Conservation (phyloP, 2,888 invertebrate genomes). For the Nezara viridula region DNA sequence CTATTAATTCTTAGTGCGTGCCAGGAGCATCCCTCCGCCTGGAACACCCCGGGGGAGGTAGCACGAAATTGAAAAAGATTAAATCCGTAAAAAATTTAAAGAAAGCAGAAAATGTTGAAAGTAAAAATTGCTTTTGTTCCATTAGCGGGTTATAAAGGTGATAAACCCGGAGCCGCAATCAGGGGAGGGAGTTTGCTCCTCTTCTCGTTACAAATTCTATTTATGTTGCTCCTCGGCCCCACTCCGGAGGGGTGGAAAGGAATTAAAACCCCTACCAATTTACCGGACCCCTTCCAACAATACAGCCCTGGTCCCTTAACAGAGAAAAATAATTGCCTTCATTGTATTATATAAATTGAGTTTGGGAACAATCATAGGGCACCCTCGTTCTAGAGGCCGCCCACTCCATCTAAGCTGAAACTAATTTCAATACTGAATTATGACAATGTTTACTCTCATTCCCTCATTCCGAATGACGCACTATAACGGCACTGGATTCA, state of each 20-base stretch:
- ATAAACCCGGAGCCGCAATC: constrained; percentile 59
- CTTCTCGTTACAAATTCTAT: constrained; percentile 66
- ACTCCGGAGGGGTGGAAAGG: constrained; percentile 60
- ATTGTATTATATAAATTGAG: constrained; percentile 66
- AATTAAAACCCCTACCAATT: constrained; percentile 66
- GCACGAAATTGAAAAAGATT: constrained; percentile 55
- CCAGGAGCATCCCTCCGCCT: background rate
- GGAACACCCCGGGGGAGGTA: constrained; percentile 4
- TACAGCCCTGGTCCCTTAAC: constrained; percentile 58
- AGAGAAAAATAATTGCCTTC: constrained; percentile 66
- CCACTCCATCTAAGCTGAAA: constrained; percentile 57
- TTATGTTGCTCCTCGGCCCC: constrained; percentile 64
- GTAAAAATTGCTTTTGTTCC: constrained; percentile 60
- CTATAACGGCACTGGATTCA: background rate
- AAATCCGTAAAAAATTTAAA: constrained; percentile 59
- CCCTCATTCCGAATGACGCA: constrained; percentile 19
- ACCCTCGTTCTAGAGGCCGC: constrained; percentile 46
- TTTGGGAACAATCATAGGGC: constrained; percentile 65
- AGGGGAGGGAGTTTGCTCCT: constrained; percentile 40
- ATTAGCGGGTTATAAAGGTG: constrained; percentile 60
- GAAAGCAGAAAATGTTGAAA: constrained; percentile 59
- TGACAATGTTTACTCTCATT: constrained; percentile 49
- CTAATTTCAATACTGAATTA: constrained; percentile 65
- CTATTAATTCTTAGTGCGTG: constrained; percentile 46
- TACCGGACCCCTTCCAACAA: constrained; percentile 63